Conservation (phyloP, 2,888 invertebrate genomes). For the Taenaris catops region DNA sequence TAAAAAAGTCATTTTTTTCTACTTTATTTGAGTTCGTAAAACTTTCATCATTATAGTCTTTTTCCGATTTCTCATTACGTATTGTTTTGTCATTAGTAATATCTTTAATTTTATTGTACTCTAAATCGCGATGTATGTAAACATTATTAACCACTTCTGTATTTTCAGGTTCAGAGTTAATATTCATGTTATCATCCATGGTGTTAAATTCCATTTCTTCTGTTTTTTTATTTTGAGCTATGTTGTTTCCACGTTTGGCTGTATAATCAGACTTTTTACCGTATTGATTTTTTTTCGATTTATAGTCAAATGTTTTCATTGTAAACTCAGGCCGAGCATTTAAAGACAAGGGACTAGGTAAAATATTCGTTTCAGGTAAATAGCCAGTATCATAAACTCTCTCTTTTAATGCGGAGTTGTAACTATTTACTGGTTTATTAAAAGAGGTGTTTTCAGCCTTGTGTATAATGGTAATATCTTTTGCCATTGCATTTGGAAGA, state of each 20-base stretch:
- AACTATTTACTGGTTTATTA: slow-evolving; percentile 24
- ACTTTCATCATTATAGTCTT: background rate
- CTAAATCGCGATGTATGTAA: slow-evolving; percentile 8
- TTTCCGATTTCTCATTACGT: background rate
- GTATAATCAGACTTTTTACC: slow-evolving; percentile 30
- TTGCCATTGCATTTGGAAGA: slow-evolving; percentile 56
- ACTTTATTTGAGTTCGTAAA: background rate
- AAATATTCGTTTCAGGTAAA: slow-evolving; percentile 19
- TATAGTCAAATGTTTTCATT: slow-evolving; percentile 34
- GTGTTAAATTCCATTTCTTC: slow-evolving; percentile 6
- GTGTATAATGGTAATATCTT: slow-evolving; percentile 50
- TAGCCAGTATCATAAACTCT: slow-evolving; percentile 22
- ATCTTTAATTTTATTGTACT: slow-evolving; percentile 5
- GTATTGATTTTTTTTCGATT: slow-evolving; percentile 33
- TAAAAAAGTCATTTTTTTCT: slow-evolving; percentile 13
- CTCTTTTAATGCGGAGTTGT: slow-evolving; percentile 18
- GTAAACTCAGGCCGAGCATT: slow-evolving; percentile 26
- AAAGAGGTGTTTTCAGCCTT: slow-evolving; percentile 32
- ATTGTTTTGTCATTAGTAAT: slow-evolving; percentile 3
- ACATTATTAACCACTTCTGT: slow-evolving; percentile 16
- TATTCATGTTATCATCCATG: slow-evolving; percentile 1
- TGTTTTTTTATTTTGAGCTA: slow-evolving; percentile 11
- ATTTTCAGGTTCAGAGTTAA: slow-evolving; percentile 10
- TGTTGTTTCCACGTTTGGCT: slow-evolving; percentile 22
- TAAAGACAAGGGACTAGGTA: slow-evolving; percentile 16